Percentiles rank a stretch among this genome's conserved stretches.
phyloP scores from a whole-genome alignment of 30 jellyfish, hydroid and myxozoan genomes.

The Calvadosia cruxmelitensis region DNA sequence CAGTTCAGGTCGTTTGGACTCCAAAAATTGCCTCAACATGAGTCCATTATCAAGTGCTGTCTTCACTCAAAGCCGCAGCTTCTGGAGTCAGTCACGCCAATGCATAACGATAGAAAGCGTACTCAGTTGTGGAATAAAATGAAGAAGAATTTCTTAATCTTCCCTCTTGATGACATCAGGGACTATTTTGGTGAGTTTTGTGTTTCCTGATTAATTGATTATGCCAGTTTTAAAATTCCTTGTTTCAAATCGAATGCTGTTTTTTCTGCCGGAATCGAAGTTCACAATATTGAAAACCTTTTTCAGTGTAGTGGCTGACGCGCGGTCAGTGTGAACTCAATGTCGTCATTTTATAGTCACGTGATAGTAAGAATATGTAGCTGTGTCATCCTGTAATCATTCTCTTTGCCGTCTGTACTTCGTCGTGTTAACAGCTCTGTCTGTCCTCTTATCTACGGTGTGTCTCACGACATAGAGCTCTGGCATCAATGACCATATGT shows the following conservation, averaged over 20 bases:
- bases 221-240: not conserved
- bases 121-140: conserved; percentile 48
- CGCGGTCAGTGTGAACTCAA: too few species aligned
- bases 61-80: conserved; percentile 69
- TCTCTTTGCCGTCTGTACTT: too few species aligned
- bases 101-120: conserved; percentile 41
- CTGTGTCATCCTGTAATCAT: too few species aligned
- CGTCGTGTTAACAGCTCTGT: too few species aligned
- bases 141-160: conserved; percentile 33
- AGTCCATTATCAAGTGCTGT: conserved; percentile 67
- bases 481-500: too few species aligned
- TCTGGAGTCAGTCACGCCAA: conserved; percentile 63
- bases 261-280: not conserved
- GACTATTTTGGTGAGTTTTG: conserved; percentile 55
- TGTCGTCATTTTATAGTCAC: too few species aligned
- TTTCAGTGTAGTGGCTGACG: too few species aligned
- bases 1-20: conserved; percentile 41
- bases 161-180: conserved; percentile 60
- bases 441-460: too few species aligned
- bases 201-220: not conserved
- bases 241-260: not conserved
- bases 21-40: conserved; percentile 48
- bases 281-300: not conserved
- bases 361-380: too few species aligned
- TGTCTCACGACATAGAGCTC: too few species aligned